Evolutionary conservation across 2,888 invertebrate species (phyloP).

Genomic region (Noctua pronuba): DNA sequence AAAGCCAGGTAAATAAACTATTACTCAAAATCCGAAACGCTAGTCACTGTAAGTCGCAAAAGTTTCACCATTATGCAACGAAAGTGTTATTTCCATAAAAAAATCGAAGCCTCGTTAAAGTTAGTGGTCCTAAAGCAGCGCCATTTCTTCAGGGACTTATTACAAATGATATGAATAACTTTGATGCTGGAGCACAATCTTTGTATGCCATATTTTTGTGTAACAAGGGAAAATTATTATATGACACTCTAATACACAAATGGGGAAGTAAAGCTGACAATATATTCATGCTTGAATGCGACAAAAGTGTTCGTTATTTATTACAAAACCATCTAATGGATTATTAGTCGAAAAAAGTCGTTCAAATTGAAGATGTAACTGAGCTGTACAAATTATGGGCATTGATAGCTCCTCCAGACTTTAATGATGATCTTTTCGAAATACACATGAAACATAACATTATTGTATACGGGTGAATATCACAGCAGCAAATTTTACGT

Average conservation of each 20-base stretch:
- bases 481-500: too few species aligned
- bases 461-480: too few species aligned
- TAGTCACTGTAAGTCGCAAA: not conserved
- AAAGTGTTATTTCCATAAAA: slow-evolving; percentile 80
- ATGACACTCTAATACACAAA: slow-evolving; percentile 94
- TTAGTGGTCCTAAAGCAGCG: slow-evolving; percentile 80
- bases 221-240: slow-evolving; percentile 94
- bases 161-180: slow-evolving; percentile 96
- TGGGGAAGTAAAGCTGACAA: slow-evolving; percentile 88
- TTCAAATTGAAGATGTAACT: slow-evolving; percentile 92
- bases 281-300: slow-evolving; percentile 95
- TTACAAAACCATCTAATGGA: slow-evolving; percentile 94
- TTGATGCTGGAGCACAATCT: slow-evolving; percentile 91
- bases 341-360: slow-evolving; percentile 94
- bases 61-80: slow-evolving; percentile 27
- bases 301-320: slow-evolving; percentile 88
- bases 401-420: slow-evolving; percentile 72
- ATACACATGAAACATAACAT: slow-evolving; percentile 64
- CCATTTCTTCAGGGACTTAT: slow-evolving; percentile 98
- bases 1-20: slow-evolving; percentile 79
- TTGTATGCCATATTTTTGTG: slow-evolving; percentile 97
- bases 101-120: slow-evolving; percentile 79
- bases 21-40: slow-evolving; percentile 64
- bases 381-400: slow-evolving; percentile 92
- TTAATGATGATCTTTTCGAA: slow-evolving; percentile 57